Evolutionary conservation across 2,797 vertebrate genomes (phyloP), one percentile per base, ranked within the genome.

Genomic region (Scarus forsteni): DNA sequence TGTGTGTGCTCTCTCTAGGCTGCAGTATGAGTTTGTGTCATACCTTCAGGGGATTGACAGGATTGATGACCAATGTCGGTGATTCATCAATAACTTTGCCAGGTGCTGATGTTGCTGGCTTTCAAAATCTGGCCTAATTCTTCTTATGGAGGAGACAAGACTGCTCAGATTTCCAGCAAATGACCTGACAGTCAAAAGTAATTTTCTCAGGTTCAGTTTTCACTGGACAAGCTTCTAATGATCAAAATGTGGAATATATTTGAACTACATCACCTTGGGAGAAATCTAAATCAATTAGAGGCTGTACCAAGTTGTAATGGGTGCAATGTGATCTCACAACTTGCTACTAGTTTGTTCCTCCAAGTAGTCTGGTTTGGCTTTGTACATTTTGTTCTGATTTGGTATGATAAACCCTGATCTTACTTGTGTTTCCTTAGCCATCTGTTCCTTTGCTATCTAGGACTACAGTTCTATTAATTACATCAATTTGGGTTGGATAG

Each of bases 71-170:
- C 61, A 19, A 43, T 43, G 61, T 15, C 57, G 55, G 59, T 62
- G 70, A 71, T 76, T 80, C 63, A 75, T 73, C 55, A 3, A 60
- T 76, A 58, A 60, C 60, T 81, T 70, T 69, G 74, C 74, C 85
- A 82, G 76, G 73, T 75, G 74, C 54, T 60, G 46, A 55, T 51
- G 48, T 60, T n/a, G 39, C 58, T 66, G 60, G 19, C 44, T 27
- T 59, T 12, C n/a, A n/a, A 38, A 75, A 50, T 52, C 57, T 8
- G 10, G 18, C 39, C 50, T 34, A 6, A 15, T 60, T 50, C 19
- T 35, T 27, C 66, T 46, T 14, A 27, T 13, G 11, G 56, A 69
- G 66, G 54, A 44, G 43, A 64, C 38, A 40, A 2, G 19, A 36
- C 38, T 35, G 45, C 34, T 71, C n/a, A 39, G 38, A 34, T 73